Base-by-base conservation (phyloP, 2,797 vertebrate genomes). In the Macropodus opercularis region DNA sequence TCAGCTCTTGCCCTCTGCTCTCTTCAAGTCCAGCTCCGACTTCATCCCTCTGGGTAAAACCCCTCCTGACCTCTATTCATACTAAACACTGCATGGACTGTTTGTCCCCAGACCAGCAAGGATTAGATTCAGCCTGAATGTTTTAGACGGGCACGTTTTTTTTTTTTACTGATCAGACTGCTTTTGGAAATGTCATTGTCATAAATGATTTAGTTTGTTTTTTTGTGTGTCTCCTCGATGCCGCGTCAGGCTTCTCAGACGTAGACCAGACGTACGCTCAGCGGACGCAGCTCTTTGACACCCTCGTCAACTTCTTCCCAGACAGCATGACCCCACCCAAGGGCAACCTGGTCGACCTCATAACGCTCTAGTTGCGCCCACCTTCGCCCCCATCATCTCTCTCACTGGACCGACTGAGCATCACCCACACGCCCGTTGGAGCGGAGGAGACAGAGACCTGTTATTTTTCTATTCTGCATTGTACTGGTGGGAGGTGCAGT, bases 261-360 rank as follows among this genome's bases (percentile, higher is more conserved):
- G 95, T 99, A 31, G 98, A 99, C 85, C 96, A 98, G 90, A 98
- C 95, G 0, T 99, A 99, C 1, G 96, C 96, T 73, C 98, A 98
- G 88, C 93, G 98, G 81, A 98, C 98, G 29, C 96, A 97, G 84
- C 96, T 99, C 62, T 99, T 99, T 75, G 98, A 99, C 91, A 98
- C 94, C 0, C 92, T 99, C 13, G 98, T 99, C 83, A 98, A 97
- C 90, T 99, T 99, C 92, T 99, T 99, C 84, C 98, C 98, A 0
- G 98, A 99, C 93, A 98, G 93, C 92, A 99, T 99, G 98, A 98
- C 98, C 38, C 97, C 98, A 15, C 98, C 97, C 14, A 98, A 98
- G 86, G 98, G 98, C 90, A 99, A 99, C 90, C 87, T 99, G 83
- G 97, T 99, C 1, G 98, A 99, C 90, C 96, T 99, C 84, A 98